phyloP scores from a whole-genome alignment of 1,140 invertebrate species.

The Pteromalus puparum region DNA sequence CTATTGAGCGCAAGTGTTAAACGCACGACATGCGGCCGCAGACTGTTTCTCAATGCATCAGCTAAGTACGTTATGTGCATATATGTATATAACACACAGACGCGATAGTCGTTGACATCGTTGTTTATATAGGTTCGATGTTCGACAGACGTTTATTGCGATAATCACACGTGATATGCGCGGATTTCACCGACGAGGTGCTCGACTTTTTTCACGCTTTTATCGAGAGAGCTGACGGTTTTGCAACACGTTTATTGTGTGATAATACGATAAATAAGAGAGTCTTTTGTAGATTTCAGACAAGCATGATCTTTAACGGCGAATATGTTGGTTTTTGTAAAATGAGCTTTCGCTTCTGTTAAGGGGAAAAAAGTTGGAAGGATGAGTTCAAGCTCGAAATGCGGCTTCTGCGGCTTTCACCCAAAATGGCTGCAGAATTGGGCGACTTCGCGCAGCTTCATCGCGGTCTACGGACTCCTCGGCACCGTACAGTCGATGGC shows the following conservation, averaged over 20 bases:
- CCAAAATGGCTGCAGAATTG: slow-evolving; percentile 80
- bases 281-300: too few relatives aligned
- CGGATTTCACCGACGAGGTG: too few relatives aligned
- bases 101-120: slow-evolving; percentile 9
- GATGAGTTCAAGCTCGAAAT: slow-evolving; percentile 69
- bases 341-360: not conserved
- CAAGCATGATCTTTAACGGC: too few relatives aligned
- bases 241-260: not conserved
- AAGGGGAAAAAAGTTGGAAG: slow-evolving; percentile 50
- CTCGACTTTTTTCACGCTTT: too few relatives aligned
- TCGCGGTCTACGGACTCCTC: slow-evolving; percentile 80
- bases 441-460: slow-evolving; percentile 79
- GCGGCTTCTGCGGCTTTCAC: slow-evolving; percentile 79
- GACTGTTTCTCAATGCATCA: not conserved
- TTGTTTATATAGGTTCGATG: not conserved
- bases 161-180: too few relatives aligned
- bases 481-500: slow-evolving; percentile 84
- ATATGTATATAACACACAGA: too few relatives aligned
- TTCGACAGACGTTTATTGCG: too few relatives aligned
- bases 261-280: not conserved
- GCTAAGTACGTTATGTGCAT: too few relatives aligned
- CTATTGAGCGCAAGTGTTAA: not conserved
- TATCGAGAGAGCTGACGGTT: too few relatives aligned
- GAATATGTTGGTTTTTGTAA: not conserved
- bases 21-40: slow-evolving; percentile 26